Evolutionary conservation across 2,113 vertebrate species (phyloP).

Genomic region (Hystrix brachyura): DNA sequence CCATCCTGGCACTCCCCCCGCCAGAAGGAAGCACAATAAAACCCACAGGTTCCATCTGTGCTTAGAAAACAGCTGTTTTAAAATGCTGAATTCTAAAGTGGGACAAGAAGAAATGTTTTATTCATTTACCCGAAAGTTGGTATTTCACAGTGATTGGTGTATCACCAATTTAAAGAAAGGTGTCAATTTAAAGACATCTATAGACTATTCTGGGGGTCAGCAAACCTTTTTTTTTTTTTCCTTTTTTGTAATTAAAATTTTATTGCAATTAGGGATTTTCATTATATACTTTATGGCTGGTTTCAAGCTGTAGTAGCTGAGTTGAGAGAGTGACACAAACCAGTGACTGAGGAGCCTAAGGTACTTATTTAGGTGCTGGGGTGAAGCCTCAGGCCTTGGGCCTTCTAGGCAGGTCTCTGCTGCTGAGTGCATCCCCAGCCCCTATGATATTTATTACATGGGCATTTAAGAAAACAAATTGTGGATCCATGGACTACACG

Average conservation of each 20-base stretch:
- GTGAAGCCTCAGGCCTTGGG: not conserved
- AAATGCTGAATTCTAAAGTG: slow-evolving; percentile 7
- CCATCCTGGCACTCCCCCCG: no score
- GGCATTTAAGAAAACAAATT: not conserved
- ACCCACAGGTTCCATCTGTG: not conserved
- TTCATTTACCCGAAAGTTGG: not conserved
- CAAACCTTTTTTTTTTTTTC: not conserved
- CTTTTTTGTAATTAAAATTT: not conserved
- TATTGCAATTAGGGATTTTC: not conserved
- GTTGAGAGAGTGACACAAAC: not conserved
- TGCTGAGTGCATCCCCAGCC: not conserved
- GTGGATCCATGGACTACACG: not conserved
- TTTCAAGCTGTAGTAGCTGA: not conserved
- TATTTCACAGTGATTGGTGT: not conserved
- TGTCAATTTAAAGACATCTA: not conserved
- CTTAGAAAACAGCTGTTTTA: slow-evolving; percentile 34
- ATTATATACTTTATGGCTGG: not conserved
- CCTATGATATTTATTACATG: not conserved
- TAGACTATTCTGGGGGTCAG: not conserved
- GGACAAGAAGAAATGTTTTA: not conserved
- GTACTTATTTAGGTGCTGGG: not conserved
- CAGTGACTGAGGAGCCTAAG: not conserved
- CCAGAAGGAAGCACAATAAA: not conserved
- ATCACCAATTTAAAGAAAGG: not conserved
- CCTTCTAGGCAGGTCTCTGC: not conserved